phyloP scores from a whole-genome alignment of 2,797 vertebrate genomes.

The Melanotaenia parkinsoni region DNA sequence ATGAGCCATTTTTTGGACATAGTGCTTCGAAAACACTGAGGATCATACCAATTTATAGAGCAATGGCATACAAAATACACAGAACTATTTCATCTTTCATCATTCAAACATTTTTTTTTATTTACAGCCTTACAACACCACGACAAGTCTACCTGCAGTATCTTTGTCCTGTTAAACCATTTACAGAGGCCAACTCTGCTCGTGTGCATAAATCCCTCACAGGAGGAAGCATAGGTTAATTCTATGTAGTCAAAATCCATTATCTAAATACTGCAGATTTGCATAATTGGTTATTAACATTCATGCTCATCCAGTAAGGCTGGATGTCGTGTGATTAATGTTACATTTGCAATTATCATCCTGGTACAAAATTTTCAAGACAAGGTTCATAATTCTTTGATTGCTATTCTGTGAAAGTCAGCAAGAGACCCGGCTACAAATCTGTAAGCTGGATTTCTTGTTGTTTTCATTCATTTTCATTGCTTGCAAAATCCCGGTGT shows the following conservation, averaged over 20 bases:
- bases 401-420: slow-evolving; percentile 48
- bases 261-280: slow-evolving; percentile 63
- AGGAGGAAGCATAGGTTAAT: slow-evolving; percentile 50
- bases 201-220: slow-evolving; percentile 36
- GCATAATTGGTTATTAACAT: slow-evolving; percentile 73
- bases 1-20: slow-evolving; percentile 55
- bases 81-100: background rate
- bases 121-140: slow-evolving; percentile 10
- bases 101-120: slow-evolving; percentile 8
- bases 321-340: slow-evolving; percentile 65
- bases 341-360: slow-evolving; percentile 62
- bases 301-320: slow-evolving; percentile 58
- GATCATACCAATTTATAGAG: slow-evolving; percentile 26
- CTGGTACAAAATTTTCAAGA: slow-evolving; percentile 46
- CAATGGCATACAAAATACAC: slow-evolving; percentile 5
- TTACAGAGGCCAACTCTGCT: slow-evolving; percentile 30
- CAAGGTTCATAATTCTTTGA: slow-evolving; percentile 57
- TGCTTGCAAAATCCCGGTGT: slow-evolving; percentile 37
- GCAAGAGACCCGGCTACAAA: slow-evolving; percentile 39
- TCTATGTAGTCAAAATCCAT: slow-evolving; percentile 54
- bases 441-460: slow-evolving; percentile 37
- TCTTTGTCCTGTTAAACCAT: slow-evolving; percentile 33
- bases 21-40: slow-evolving; percentile 42
- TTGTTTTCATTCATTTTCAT: slow-evolving; percentile 43
- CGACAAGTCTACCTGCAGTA: background rate